Evolutionary conservation across 2,797 vertebrate genomes (phyloP).

Genomic region (Toxotes lorentzi): DNA sequence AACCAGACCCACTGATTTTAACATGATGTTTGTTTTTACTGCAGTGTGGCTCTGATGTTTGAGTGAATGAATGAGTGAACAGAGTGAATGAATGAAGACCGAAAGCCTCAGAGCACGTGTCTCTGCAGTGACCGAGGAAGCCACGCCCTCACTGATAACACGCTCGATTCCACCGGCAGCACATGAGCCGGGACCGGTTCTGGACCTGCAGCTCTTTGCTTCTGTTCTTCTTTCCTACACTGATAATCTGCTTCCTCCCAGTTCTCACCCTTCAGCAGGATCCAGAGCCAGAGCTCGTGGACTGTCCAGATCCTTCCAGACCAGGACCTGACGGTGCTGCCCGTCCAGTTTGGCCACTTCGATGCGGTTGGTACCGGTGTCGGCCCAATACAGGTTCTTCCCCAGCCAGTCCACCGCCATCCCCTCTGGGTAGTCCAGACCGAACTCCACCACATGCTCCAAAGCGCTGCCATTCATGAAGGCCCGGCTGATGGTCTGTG

Average conservation of each 20-base stretch:
- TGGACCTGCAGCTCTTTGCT: too few relatives aligned
- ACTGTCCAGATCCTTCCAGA: constrained; percentile 98
- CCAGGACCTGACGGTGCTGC: constrained; percentile 95
- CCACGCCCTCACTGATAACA: too few relatives aligned
- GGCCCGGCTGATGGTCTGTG: constrained; percentile 96
- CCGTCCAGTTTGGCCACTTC: constrained; percentile 97
- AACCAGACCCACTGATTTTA: too few relatives aligned
- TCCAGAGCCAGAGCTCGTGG: constrained; percentile 94
- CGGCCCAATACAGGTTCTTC: constrained; percentile 98
- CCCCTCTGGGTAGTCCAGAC: constrained; percentile 96
- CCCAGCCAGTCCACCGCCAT: constrained; percentile 99
- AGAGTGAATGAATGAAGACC: too few relatives aligned
- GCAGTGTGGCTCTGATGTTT: too few relatives aligned
- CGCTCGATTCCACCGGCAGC: too few relatives aligned
- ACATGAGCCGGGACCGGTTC: too few relatives aligned
- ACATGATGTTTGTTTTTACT: too few relatives aligned
- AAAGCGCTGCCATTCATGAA: constrained; percentile 98
- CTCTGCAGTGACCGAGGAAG: too few relatives aligned
- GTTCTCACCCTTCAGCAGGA: constrained; percentile 93
- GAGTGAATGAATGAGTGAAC: too few relatives aligned
- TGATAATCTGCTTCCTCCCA: accelerated
- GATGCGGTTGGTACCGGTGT: constrained; percentile 97
- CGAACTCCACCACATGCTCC: constrained; percentile 96
- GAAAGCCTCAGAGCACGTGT: too few relatives aligned
- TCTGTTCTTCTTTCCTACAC: too few relatives aligned